Conservation (phyloP, 2,888 invertebrate species). For the Ochropleura leucogaster region DNA sequence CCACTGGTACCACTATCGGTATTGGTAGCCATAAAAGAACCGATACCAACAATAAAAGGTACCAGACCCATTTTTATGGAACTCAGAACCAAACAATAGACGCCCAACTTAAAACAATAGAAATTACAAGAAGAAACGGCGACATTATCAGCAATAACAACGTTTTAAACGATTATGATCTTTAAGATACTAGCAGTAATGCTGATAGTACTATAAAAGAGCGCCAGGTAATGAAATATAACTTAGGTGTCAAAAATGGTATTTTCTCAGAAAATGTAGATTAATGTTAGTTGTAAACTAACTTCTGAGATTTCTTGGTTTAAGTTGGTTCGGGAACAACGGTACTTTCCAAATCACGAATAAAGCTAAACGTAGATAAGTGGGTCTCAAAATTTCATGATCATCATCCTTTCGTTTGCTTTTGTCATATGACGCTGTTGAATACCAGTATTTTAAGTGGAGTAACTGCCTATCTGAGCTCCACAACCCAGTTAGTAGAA, state of each 20-base stretch:
- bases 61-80: conserved; percentile 45
- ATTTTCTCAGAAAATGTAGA: conserved; percentile 50
- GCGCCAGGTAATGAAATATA: conserved; percentile 45
- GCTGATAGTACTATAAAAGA: conserved; percentile 27
- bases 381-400: not conserved
- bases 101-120: conserved; percentile 55
- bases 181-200: conserved; percentile 2
- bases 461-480: not conserved
- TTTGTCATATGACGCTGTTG: not conserved
- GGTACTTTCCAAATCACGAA: conserved; percentile 5
- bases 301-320: conserved; percentile 22
- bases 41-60: conserved; percentile 39
- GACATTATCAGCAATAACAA: not conserved
- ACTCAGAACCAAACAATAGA: conserved; percentile 54
- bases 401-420: not conserved
- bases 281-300: conserved; percentile 40
- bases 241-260: conserved; percentile 26
- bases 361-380: not conserved
- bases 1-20: conserved; percentile 26
- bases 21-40: conserved; percentile 50
- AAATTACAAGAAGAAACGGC: conserved; percentile 39
- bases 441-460: not conserved
- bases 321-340: conserved; percentile 30
- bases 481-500: not conserved
- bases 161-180: conserved; percentile 37